phyloP scores from a whole-genome alignment of 2,113 vertebrate species.

The Albula glossodonta region DNA sequence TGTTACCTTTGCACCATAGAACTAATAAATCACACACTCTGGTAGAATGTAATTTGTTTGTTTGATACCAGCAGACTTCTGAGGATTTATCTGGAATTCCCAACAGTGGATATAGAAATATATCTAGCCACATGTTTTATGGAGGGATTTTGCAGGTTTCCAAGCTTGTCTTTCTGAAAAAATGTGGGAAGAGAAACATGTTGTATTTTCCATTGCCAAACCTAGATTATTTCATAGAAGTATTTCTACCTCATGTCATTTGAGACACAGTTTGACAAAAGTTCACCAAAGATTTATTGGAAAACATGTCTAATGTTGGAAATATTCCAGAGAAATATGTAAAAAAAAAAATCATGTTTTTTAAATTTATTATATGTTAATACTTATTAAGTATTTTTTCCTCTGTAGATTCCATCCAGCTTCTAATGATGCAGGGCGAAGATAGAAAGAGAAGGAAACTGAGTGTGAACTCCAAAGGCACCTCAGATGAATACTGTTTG shows the following conservation, averaged over 20 bases:
- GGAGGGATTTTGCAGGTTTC: neutral
- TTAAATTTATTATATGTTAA: neutral
- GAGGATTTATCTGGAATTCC: neutral
- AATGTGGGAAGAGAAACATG: neutral
- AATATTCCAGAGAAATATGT: neutral
- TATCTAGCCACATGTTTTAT: neutral
- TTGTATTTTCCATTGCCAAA: no score
- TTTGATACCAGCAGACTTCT: neutral
- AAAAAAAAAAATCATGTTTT: neutral
- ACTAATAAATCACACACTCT: neutral
- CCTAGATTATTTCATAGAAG: no score
- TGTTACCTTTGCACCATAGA: neutral
- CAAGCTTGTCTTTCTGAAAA: neutral
- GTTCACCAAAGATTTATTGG: neutral
- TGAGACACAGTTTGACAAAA: neutral
- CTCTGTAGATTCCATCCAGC: neutral
- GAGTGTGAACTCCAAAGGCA: constrained; percentile 40
- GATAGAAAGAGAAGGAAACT: constrained; percentile 51
- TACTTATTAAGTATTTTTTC: neutral
- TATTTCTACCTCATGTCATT: no score
- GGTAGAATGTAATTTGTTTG: neutral
- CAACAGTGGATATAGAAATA: neutral
- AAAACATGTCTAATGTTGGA: neutral
- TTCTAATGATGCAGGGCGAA: constrained; percentile 49
- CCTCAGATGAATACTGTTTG: constrained; percentile 50